Base-by-base conservation (phyloP, 2,797 vertebrate genomes). In the Mus caroli region DNA sequence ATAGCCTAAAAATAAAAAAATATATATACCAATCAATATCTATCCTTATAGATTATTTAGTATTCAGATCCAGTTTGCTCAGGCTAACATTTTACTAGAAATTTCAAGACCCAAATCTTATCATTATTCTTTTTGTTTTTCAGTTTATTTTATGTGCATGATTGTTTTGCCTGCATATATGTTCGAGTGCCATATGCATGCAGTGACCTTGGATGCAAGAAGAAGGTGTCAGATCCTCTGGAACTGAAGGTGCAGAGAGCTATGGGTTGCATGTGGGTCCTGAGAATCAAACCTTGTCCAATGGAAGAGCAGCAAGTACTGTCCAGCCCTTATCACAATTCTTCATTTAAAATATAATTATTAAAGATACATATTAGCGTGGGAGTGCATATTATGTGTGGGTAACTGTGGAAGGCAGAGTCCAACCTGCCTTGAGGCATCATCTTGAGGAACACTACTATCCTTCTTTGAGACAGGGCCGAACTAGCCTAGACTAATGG, bases 1-100 rank as follows among this genome's bases (percentile, higher is more conserved):
- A 99, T 99, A 90, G 99, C 99, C 99, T 99, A 98, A 97, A 98
- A 92, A 98, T 94, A 88, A 58, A 60, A 8, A 60, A 97, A 43
- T 43, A 43, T 4, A 52, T 94, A 82, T n/a, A 95, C 88, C 76
- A 95, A 80, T 80, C 96, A 46, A 64, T 11, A 90, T 89, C 46
- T 88, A 75, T 85, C 43, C 82, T 46, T 90, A 94, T 1, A 75
- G 62, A 43, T 82, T 50, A 50, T 64, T 90, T 67, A 80, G 52
- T 67, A 88, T 2, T 80, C 34, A 84, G 2, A 73, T 73, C 22
- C 2, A 80, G 20, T 92, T 90, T 96, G 73, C 52, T 91, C 12
- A 92, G 20, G 87, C 6, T 86, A 93, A 87, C 6, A 52, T 4
- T 56, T 90, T 54, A 88, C 15, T 54, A 89, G 20, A 15, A 88